These are phyloP conservation scores for Cryptomyrus ogoouensis DNA, from an alignment of 2,113 vertebrate species.

Conservation along the genomic window DNA sequence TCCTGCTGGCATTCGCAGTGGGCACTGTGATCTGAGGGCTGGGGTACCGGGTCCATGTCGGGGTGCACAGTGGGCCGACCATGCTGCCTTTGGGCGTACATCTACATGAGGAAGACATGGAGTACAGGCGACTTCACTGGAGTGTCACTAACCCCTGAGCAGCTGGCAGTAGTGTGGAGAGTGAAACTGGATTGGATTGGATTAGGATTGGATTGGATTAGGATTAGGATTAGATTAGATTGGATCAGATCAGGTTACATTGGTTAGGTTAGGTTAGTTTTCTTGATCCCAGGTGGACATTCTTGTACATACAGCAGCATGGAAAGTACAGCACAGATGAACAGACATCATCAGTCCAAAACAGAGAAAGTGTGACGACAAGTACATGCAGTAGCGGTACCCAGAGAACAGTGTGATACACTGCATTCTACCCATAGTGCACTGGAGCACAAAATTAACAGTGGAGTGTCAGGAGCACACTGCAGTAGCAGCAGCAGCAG, in stretches of 20 bases:
- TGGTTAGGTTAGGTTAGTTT: background rate
- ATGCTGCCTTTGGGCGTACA: constrained; percentile 69
- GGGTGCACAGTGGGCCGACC: constrained; percentile 61
- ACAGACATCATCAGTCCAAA: background rate
- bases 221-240: background rate
- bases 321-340: background rate
- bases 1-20: constrained; percentile 61
- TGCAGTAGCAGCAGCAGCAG: background rate
- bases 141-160: background rate
- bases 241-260: no score
- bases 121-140: background rate
- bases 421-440: background rate
- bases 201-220: background rate
- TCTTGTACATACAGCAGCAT: background rate
- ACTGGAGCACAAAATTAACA: background rate
- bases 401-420: background rate
- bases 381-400: background rate
- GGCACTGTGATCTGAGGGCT: constrained; percentile 64
- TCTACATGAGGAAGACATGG: constrained; percentile 46
- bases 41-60: constrained; percentile 79
- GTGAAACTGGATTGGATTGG: background rate
- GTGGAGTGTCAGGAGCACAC: background rate
- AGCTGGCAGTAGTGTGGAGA: background rate
- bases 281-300: background rate
- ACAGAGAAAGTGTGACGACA: background rate